Percentiles rank a stretch among this genome's conserved stretches.
These are phyloP conservation scores for Carapus acus DNA, from an alignment of 2,797 vertebrate species.

Conservation along the genomic window DNA sequence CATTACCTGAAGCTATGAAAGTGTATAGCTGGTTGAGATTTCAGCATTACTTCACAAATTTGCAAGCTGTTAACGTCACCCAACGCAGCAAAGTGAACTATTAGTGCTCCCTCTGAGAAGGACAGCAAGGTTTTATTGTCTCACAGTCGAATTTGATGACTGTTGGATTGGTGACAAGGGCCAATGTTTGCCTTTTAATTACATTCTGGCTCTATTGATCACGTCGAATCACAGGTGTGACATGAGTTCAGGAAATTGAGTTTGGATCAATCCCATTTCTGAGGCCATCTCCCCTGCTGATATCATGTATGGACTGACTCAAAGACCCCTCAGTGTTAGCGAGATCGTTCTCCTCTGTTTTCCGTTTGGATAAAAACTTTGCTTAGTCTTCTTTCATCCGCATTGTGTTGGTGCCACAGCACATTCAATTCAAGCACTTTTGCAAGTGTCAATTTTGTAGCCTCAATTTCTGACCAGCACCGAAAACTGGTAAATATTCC, in stretches of 20 bases:
- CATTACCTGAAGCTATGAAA: slow-evolving; percentile 25
- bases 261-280: slow-evolving; percentile 7
- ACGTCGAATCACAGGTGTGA: slow-evolving; percentile 18
- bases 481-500: too few relatives aligned
- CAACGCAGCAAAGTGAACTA: slow-evolving; percentile 15
- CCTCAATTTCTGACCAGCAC: too few relatives aligned
- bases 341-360: too few relatives aligned
- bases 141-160: not conserved
- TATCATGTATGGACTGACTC: not conserved
- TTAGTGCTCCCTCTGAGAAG: slow-evolving; percentile 22
- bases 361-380: too few relatives aligned
- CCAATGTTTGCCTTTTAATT: slow-evolving; percentile 37
- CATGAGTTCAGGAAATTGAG: slow-evolving; percentile 19
- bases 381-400: not conserved
- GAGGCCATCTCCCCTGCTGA: not conserved
- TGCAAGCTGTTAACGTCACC: slow-evolving; percentile 24
- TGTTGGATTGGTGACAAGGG: not conserved
- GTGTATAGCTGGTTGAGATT: slow-evolving; percentile 20
- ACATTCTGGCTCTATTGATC: slow-evolving; percentile 41
- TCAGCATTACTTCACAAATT: slow-evolving; percentile 33
- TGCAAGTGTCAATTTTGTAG: too few relatives aligned
- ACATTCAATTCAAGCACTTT: not conserved
- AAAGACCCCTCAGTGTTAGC: too few relatives aligned
- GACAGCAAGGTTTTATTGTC: slow-evolving; percentile 21
- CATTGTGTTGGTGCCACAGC: not conserved